Evolutionary conservation across 2,113 vertebrate genomes (phyloP), one percentile per base, ranked within the genome.

Genomic region (Phylloscopus trochilus): DNA sequence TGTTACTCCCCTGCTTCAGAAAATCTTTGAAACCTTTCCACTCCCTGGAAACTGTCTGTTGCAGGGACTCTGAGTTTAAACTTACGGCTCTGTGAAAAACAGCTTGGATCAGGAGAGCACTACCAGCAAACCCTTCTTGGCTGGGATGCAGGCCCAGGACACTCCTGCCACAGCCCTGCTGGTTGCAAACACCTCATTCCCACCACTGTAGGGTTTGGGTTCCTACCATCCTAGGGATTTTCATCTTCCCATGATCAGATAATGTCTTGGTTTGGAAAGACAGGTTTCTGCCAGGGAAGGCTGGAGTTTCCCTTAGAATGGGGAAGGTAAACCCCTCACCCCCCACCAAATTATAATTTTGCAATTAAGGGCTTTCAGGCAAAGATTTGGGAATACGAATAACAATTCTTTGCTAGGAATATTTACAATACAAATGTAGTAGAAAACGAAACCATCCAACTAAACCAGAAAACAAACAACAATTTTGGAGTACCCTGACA

Each of bases 151-250:
- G n/a, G 20, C 35, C 26, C 11, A 43, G 78, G 37, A 17, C 17
- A 4, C 14, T 43, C 35, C 46, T 43, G 67, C 21, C 22, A 35
- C 19, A 51, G 15, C 24, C 23, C 52, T 47, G 41, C 43, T 3
- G 4, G 18, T 1, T 60, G 81, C 44, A 35, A 74, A 62, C 52
- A 16, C 52, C 28, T 59, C 0, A 0, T 51, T 84, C 46, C 37
- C 33, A 53, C 8, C 23, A 21, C 28, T 1, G 1, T 0, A 51
- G 39, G 27, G 8, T 20, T 77, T 51, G 68, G 20, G 26, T 56
- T 83, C 35, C n/a, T 30, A 21, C 24, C 16, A 27, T 30, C 64
- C 41, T 11, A 15, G 35, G 31, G n/a, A 30, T 87, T 84, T 77
- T 62, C 33, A 35, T 56, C 81, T 59, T 78, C 31, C 31, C 31